phyloP scores from a whole-genome alignment of 2,888 invertebrate species.

The Anthrax anthrax region DNA sequence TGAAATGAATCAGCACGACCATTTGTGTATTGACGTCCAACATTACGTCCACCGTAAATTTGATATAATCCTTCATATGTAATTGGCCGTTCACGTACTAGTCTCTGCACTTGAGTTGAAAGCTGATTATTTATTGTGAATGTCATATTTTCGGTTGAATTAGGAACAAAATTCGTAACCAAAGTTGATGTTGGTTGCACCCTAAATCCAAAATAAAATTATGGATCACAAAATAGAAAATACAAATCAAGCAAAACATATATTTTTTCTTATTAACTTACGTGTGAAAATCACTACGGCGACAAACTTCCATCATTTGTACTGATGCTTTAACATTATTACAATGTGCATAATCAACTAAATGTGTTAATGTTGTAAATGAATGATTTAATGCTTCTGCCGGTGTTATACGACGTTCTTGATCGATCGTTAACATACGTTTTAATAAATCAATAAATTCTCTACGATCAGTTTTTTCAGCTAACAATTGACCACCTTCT shows the following conservation, averaged over 20 bases:
- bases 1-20: constrained; percentile 71
- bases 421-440: constrained; percentile 97
- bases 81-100: constrained; percentile 55
- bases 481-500: constrained; percentile 89
- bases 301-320: constrained; percentile 88
- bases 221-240: too few relatives aligned
- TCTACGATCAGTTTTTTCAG: constrained; percentile 91
- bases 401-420: constrained; percentile 90
- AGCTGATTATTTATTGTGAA: constrained; percentile 87
- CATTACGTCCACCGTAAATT: constrained; percentile 51
- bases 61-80: constrained; percentile 57
- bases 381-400: constrained; percentile 91
- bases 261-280: constrained; percentile 19
- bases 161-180: constrained; percentile 62
- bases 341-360: constrained; percentile 92
- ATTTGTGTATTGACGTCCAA: constrained; percentile 51
- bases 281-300: constrained; percentile 38
- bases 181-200: constrained; percentile 43
- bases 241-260: too few relatives aligned
- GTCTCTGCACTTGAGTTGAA: constrained; percentile 56
- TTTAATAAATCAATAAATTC: constrained; percentile 97
- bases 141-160: constrained; percentile 71
- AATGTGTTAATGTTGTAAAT: constrained; percentile 83
- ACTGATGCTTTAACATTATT: constrained; percentile 94
- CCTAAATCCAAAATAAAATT: constrained; percentile 14